These are phyloP conservation scores for Stigmatopora argus DNA, from an alignment of 2,113 vertebrate species.

Conservation along the genomic window DNA sequence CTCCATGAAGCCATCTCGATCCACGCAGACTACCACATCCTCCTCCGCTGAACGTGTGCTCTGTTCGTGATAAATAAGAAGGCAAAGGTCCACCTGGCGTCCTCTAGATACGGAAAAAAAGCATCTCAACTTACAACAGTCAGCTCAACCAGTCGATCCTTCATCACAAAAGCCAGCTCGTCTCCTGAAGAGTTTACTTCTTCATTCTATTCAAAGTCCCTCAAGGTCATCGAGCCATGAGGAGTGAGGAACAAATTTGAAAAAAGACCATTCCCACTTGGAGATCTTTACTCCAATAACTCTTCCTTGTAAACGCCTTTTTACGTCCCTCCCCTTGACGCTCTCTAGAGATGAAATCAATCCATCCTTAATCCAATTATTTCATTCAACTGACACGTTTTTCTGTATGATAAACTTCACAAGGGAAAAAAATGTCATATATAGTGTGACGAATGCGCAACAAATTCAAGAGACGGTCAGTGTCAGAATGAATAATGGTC, in stretches of 20 bases:
- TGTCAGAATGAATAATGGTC: too few species aligned
- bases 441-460: neutral
- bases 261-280: neutral
- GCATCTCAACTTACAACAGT: slow-evolving; percentile 68
- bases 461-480: neutral
- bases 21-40: slow-evolving; percentile 72
- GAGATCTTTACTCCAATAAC: slow-evolving; percentile 2
- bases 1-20: slow-evolving; percentile 88
- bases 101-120: neutral
- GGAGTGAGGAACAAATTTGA: neutral
- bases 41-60: slow-evolving; percentile 74
- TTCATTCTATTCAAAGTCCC: slow-evolving; percentile 5
- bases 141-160: slow-evolving; percentile 84
- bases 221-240: slow-evolving; percentile 17
- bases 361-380: neutral
- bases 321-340: slow-evolving; percentile 15
- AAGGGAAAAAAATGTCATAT: neutral
- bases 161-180: slow-evolving; percentile 69
- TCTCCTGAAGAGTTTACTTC: slow-evolving; percentile 7
- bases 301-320: slow-evolving; percentile 32
- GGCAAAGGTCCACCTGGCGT: neutral
- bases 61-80: slow-evolving; percentile 44
- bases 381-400: neutral
- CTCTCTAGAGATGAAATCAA: neutral
- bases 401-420: too few species aligned